phyloP scores from a whole-genome alignment of 2,797 vertebrate genomes.

The Onychomys torridus region DNA sequence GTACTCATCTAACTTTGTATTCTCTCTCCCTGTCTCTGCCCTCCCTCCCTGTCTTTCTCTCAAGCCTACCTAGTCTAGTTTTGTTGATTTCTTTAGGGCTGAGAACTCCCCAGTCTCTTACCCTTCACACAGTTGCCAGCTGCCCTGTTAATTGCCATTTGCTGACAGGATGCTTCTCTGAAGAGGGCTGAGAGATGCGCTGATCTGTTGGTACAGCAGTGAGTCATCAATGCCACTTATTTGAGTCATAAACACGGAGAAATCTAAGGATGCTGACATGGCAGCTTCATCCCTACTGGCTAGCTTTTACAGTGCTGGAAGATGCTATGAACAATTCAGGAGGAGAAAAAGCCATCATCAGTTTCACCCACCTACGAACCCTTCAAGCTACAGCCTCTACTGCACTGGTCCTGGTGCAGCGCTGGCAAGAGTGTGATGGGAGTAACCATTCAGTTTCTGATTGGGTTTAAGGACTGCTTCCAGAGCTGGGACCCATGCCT shows the following conservation, averaged over 20 bases:
- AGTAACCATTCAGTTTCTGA: background rate
- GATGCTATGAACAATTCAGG: too few species aligned
- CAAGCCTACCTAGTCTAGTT: background rate
- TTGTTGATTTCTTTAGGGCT: background rate
- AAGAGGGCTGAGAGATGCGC: background rate
- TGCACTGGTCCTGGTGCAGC: too few species aligned
- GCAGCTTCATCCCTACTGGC: background rate
- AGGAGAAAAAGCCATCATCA: background rate
- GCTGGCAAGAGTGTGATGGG: background rate
- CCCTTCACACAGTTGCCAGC: background rate
- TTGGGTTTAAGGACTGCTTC: background rate
- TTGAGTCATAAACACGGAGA: background rate
- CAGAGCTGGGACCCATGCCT: background rate
- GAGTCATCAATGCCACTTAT: background rate
- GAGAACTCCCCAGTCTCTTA: background rate
- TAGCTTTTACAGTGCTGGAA: background rate
- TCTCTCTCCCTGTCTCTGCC: too few species aligned
- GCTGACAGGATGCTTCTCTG: too few species aligned
- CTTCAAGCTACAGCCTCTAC: background rate
- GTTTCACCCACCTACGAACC: too few species aligned
- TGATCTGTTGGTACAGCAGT: too few species aligned
- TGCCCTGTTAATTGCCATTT: background rate
- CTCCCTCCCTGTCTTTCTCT: background rate
- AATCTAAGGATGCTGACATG: too few species aligned
- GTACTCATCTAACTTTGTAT: background rate